Evolutionary conservation across 2,888 invertebrate species (phyloP), one percentile per base, ranked within the genome.

Genomic region (Anarsia innoxiella): DNA sequence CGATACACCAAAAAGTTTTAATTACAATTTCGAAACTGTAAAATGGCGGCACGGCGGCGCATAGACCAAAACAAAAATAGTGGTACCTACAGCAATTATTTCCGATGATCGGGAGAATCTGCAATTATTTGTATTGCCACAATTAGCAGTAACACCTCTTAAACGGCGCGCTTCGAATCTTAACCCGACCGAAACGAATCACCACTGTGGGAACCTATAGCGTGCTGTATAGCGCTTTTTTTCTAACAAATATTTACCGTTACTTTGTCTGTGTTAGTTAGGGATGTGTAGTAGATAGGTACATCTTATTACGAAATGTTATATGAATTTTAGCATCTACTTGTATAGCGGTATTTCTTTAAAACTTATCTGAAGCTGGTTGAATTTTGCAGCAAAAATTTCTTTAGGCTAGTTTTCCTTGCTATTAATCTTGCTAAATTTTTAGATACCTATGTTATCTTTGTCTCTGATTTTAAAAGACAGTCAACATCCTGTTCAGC

Each of bases 201-300:
- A 42, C 48, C 49, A 73, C 57, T 69, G 73, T 76, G 76, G 74
- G 76, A 76, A 73, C 53, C 45, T 1, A 10, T 9, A 11, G 25
- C 75, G 72, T 66, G 74, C 59, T 37, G 43, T 4, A 14, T 9
- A 23, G 19, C 15, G n/a, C 28, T 31, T 14, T 51, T 51, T 56
- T 52, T 48, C 60, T 46, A 48, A 54, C 63, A 64, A 66, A 68
- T 66, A 66, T 66, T 65, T 65, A 72, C 71, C 64, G 71, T 65
- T 72, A 31, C 12, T n/a, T n/a, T 9, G 13, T 14, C 16, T 23
- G 49, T 49, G 50, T 44, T 44, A 49, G 41, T n/a, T 11, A 5
- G 30, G 8, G 15, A 12, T n/a, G 19, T 12, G 12, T 59, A 56
- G 19, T 3, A 19, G 8, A 19, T 19, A 3, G 19, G 4, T 19